phyloP scores from a whole-genome alignment of 2,888 invertebrate species.

The Liodrosophila aerea region DNA sequence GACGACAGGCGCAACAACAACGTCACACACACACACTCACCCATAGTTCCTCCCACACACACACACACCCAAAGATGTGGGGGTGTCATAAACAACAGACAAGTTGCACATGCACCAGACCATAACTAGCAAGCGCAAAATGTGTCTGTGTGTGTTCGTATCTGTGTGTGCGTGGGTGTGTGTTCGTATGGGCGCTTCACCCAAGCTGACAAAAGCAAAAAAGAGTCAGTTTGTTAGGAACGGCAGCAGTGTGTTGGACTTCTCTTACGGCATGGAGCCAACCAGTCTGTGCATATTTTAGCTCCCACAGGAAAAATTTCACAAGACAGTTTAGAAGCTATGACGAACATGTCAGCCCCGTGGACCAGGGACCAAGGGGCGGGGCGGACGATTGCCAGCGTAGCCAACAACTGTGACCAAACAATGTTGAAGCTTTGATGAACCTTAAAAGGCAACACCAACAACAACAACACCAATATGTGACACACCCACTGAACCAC shows the following conservation, averaged over 20 bases:
- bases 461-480: conserved; percentile 22
- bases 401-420: conserved; percentile 70
- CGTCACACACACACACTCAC: conserved; percentile 26
- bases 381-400: conserved; percentile 37
- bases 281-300: conserved; percentile 68
- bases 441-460: conserved; percentile 69
- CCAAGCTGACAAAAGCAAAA: conserved; percentile 41
- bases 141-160: conserved; percentile 24
- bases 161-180: conserved; percentile 6
- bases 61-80: conserved; percentile 5
- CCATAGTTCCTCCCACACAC: conserved; percentile 9
- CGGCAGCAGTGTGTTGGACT: background rate
- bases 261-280: conserved; percentile 35
- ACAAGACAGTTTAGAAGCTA: conserved; percentile 69
- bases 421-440: conserved; percentile 76
- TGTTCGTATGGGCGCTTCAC: conserved; percentile 2
- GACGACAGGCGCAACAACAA: conserved; percentile 46
- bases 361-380: conserved; percentile 1
- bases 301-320: conserved; percentile 74
- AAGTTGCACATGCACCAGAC: conserved; percentile 73
- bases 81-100: conserved; percentile 73
- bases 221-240: conserved; percentile 44
- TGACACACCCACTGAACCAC: no score
- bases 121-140: conserved; percentile 60
- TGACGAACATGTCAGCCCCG: conserved; percentile 46